Conservation (phyloP, 2,888 invertebrate species). For the Luffia ferchaultella region DNA sequence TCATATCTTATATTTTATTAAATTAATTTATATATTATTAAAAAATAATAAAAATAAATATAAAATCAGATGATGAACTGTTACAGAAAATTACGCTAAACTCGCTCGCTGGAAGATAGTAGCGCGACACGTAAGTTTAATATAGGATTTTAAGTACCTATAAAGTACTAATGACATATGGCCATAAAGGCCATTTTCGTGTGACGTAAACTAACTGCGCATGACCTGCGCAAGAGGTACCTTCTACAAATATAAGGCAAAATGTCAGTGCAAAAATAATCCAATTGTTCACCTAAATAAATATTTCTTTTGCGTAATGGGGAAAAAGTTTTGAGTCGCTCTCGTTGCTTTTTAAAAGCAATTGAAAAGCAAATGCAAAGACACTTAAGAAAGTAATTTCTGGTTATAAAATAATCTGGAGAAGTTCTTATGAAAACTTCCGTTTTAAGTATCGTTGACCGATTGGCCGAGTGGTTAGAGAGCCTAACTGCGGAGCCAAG, state of each 20-base stretch:
- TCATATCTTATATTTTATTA: no score
- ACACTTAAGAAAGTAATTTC: no score
- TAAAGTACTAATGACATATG: neutral
- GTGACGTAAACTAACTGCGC: conserved; percentile 31
- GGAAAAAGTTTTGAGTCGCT: no score
- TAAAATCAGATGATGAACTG: no score
- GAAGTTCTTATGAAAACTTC: no score
- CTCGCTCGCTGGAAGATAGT: neutral
- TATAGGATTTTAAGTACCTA: neutral
- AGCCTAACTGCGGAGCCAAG: no score
- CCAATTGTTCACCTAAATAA: neutral
- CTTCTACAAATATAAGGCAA: neutral
- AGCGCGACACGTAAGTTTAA: neutral
- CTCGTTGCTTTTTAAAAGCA: neutral
- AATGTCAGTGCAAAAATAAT: neutral
- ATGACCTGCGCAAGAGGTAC: conserved; percentile 51
- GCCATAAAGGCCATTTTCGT: neutral
- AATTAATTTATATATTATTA: no score
- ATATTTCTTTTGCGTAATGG: neutral
- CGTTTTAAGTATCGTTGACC: no score
- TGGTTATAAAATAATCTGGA: no score
- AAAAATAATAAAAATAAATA: no score
- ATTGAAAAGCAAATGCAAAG: neutral
- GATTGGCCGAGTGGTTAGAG: no score
- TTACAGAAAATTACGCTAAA: neutral